phyloP scores from a whole-genome alignment of 2,113 vertebrate genomes.

The Bathybates hornii region DNA sequence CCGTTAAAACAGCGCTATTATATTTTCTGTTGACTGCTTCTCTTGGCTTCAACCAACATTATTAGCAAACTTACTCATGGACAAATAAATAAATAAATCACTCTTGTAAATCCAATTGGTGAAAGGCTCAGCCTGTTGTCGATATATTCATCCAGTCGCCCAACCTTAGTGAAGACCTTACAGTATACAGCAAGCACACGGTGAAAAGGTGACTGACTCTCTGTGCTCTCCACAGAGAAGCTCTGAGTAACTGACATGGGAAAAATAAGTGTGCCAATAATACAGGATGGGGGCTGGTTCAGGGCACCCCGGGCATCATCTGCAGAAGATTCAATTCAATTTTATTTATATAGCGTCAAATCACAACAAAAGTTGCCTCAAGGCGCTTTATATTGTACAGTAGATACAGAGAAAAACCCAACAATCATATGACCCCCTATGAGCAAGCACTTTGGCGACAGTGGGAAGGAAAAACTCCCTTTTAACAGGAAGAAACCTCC shows the following conservation, averaged over 20 bases:
- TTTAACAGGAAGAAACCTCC: not conserved
- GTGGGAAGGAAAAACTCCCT: not conserved
- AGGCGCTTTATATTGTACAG: accelerated
- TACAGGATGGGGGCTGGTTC: not conserved
- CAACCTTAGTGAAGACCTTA: not conserved
- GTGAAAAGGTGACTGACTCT: not conserved
- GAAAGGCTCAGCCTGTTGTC: not conserved
- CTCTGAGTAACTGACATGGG: not conserved
- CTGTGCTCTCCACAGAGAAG: not conserved
- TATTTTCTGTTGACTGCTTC: not conserved
- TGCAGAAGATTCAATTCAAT: not conserved
- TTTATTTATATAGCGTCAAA: not conserved
- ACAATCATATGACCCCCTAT: not conserved
- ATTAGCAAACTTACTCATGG: not conserved
- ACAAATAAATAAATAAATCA: not conserved
- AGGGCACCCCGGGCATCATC: not conserved
- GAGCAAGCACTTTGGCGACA: not conserved
- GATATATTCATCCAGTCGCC: not conserved
- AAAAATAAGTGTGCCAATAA: not conserved
- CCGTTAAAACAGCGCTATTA: not conserved
- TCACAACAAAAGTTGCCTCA: not conserved
- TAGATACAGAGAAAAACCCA: not conserved
- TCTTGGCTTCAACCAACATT: not conserved
- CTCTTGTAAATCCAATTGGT: not conserved
- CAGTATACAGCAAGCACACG: not conserved